Evolutionary conservation across 2,113 vertebrate genomes (phyloP), one percentile per base, ranked within the genome.

Genomic region (Montifringilla adamsi): DNA sequence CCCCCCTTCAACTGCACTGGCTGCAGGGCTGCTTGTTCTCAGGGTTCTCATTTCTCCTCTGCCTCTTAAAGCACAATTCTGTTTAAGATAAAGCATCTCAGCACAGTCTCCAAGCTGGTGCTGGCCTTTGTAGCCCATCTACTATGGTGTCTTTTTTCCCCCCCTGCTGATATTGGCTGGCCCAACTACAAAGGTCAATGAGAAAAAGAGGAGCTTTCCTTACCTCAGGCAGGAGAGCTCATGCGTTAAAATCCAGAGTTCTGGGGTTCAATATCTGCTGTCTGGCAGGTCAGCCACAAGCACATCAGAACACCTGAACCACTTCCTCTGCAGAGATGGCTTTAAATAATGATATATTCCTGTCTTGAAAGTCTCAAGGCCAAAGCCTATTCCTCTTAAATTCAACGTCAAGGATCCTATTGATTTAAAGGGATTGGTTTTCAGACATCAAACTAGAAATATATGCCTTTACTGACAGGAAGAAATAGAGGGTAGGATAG

Each of bases 391-490:
- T 73, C 39, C 44, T 89, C 28, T 91, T 64, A 44, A 75, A 87
- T 66, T 91, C 31, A 2, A 1, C 66, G 62, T 78, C 73, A 89
- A 87, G 41, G 24, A 70, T 76, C 26, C 28, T 82, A 58, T 84
- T 89, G 89, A 89, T 94, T 92, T 89, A 84, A 84, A 82, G 47
- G 52, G 69, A 78, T 26, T 81, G 22, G 13, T 63, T 92, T 93
- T 78, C 23, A 89, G 46, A 14, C 69, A 49, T 91, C 22, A 91
- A 53, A 81, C 30, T 44, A 37, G 70, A 89, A 93, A 91, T 37
- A 3, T n/a, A 33, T 27, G 14, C 13, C 33, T 80, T 79, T 79
- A 73, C 16, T 69, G 81, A 58, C 28, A 87, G n/a, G 49, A 19
- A 83, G 87, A 89, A 91, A 43, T 35, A 37, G 0, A 79, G 11